Base-by-base conservation (phyloP, 2,888 invertebrate genomes). In the Parnassius smintheus region DNA sequence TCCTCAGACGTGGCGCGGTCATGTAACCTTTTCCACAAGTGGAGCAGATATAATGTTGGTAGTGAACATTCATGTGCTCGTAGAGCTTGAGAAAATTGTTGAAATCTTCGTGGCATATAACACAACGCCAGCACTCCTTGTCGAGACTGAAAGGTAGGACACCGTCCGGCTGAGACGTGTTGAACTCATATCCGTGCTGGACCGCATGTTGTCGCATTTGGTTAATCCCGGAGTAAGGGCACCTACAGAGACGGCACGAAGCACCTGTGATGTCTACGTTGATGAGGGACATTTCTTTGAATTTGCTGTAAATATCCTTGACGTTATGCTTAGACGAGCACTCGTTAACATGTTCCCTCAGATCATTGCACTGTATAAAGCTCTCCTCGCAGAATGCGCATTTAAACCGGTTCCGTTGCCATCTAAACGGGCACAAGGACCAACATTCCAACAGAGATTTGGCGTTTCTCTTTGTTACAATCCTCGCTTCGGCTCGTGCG, bases 11-110 rank as follows among this genome's bases (percentile, higher is more conserved):
- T 0, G 81, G 81, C 1, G 84, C 86, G 0, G 91, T 88, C 88
- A 90, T 89, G 61, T 83, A 91, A 0, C 89, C 91, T 67, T 91
- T 91, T 0, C 91, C 91, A 62, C 91, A 91, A 3, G 78, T 86
- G 0, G 88, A 78, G 66, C 91, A 91, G 52, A 91, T 90, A 35
- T 88, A 88, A 70, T 90, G 85, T 65, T 91, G 90, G 45, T 91
- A 91, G 65, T 91, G 91, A 0, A 77, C 64, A 59, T 91, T 91
- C 89, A 91, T 91, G 50, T 91, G 91, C 64, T 91, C 88, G 66
- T 90, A 90, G 0, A 91, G 74, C 73, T 89, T 89, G 0, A 91
- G 70, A 61, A 90, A 90, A 51, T 87, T 89, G 59, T 89, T 89
- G 67, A 90, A 91, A 42, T 74, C 80, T 50, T 83, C 79, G 0